phyloP scores from a whole-genome alignment of 2,797 vertebrate species.

The Menidia menidia region DNA sequence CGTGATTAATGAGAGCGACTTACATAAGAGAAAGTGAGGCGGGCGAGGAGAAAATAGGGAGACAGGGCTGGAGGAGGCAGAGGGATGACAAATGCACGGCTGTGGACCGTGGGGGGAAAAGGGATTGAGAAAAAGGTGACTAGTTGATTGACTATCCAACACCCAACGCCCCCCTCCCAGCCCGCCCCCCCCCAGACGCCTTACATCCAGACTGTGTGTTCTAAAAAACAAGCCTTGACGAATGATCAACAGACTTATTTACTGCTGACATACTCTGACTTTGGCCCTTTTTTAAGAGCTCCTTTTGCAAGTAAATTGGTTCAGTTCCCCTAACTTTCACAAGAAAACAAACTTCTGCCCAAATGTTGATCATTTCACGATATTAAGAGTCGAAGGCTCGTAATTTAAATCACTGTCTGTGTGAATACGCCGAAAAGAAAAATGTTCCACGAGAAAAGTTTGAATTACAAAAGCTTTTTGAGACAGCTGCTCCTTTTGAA shows the following conservation, averaged over 20 bases:
- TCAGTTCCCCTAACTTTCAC: neutral
- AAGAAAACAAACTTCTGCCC: too few relatives aligned
- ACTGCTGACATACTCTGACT: slow-evolving; percentile 7
- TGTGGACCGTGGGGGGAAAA: slow-evolving; percentile 39
- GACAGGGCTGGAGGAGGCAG: slow-evolving; percentile 56
- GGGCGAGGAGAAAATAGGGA: slow-evolving; percentile 47
- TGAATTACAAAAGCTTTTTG: neutral
- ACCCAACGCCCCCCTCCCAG: slow-evolving; percentile 3
- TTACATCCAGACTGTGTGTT: slow-evolving; percentile 34
- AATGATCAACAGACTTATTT: slow-evolving; percentile 29
- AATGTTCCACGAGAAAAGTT: neutral
- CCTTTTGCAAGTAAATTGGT: neutral
- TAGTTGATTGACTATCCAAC: slow-evolving; percentile 60
- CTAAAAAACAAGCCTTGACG: slow-evolving; percentile 40
- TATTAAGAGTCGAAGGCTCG: neutral
- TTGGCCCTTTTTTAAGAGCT: slow-evolving; percentile 1
- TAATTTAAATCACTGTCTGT: neutral
- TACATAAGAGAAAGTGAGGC: slow-evolving; percentile 69
- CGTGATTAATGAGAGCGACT: slow-evolving; percentile 75
- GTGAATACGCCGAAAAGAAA: neutral
- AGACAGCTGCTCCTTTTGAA: neutral
- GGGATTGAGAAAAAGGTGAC: slow-evolving; percentile 54
- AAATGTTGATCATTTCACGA: neutral
- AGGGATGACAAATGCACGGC: slow-evolving; percentile 68
- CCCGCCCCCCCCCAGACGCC: slow-evolving; percentile 6